Percentiles rank a stretch among this genome's conserved stretches.
phyloP scores from a whole-genome alignment of 2,888 invertebrate species.

The Lasioglossum leucozonium region DNA sequence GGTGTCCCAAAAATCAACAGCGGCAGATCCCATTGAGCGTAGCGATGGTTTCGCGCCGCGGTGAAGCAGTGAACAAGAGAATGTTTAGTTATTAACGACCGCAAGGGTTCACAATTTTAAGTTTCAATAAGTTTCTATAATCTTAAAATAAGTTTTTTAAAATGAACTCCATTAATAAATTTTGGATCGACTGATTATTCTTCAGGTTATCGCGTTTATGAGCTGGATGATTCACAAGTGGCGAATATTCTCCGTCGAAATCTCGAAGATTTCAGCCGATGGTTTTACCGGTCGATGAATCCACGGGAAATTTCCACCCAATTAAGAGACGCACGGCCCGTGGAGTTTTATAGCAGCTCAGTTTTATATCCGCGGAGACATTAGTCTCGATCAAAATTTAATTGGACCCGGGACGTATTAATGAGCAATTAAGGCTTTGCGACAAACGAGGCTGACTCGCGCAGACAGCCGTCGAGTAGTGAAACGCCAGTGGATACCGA shows the following conservation, averaged over 20 bases:
- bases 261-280: neutral
- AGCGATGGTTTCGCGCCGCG: too few species aligned
- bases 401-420: constrained; percentile 46
- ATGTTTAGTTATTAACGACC: neutral
- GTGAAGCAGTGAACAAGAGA: too few species aligned
- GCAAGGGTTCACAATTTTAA: neutral
- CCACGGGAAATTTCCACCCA: neutral
- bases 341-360: neutral
- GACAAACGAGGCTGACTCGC: constrained; percentile 58
- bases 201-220: neutral
- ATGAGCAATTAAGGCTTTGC: constrained; percentile 49
- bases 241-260: neutral
- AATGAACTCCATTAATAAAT: too few species aligned
- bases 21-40: too few species aligned
- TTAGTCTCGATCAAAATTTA: constrained; percentile 42
- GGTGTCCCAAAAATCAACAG: too few species aligned
- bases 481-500: constrained; percentile 1
- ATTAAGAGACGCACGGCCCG: neutral
- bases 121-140: too few species aligned
- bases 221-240: too few species aligned
- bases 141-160: too few species aligned
- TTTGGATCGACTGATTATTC: neutral
- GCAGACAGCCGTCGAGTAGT: constrained; percentile 21
- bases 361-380: constrained; percentile 13
- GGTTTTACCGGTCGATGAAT: neutral